Evolutionary conservation across 2,797 vertebrate genomes (phyloP), one percentile per base, ranked within the genome.

Genomic region (Eulemur albifrons): DNA sequence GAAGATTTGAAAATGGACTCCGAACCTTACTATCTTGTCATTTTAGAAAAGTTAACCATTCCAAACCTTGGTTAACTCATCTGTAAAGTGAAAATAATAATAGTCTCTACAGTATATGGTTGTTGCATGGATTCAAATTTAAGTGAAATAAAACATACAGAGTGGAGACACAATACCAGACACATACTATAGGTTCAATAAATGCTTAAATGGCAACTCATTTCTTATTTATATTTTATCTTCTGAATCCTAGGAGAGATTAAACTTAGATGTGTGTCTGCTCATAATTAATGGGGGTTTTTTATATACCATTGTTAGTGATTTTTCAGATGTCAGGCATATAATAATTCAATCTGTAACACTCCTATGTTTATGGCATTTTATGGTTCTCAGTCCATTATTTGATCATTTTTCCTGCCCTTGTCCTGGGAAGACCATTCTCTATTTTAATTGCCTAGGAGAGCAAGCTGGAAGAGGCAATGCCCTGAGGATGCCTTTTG

Each of bases 71-170:
- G 10, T 70, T 45, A 85, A 65, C 2, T 76, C 14, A 25, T 25
- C 40, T 90, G 2, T 80, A 82, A 82, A 59, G 86, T 70, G 18
- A 72, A 93, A 90, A 93, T 86, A 89, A 52, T 45, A 83, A 57
- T 3, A 86, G 2, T 59, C 3, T 4, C 27, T 57, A 13, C 18
- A 45, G 52, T 23, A 70, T 50, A 30, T 10, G 5, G 12, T 52
- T 76, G 7, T 40, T 50, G 1, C 10, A 63, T 35, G 17, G 10
- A 82, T 50, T 70, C 10, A 90, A 54, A 84, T 83, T 87, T 59
- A 90, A 65, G 40, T 79, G 54, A 87, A 87, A 81, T 35, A 67
- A 87, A 93, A 73, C 5, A 79, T 38, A 59, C 35, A 30, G 67
- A 76, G 27, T 12, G 1, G 43, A 92, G 61, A 65, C 40, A 82